phyloP scores from a whole-genome alignment of 2,113 vertebrate genomes.

The Forbesichthys agassizii region DNA sequence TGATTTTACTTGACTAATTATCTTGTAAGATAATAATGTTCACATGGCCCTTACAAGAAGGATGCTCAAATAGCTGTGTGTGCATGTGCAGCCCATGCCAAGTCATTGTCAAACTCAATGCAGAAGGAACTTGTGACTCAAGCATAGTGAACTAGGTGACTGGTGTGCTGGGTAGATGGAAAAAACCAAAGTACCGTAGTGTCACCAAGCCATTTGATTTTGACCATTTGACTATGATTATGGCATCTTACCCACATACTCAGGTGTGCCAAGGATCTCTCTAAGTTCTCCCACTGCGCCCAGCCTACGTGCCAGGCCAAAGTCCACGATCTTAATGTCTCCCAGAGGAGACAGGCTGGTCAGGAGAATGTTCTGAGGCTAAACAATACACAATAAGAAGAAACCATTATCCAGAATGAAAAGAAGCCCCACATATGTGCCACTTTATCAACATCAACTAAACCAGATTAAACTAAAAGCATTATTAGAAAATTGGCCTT shows the following conservation, averaged over 20 bases:
- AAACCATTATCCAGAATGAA: background rate
- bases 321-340: slow-evolving; percentile 96
- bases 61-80: too few species aligned
- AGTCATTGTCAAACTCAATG: too few species aligned
- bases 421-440: background rate
- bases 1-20: too few species aligned
- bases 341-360: slow-evolving; percentile 87
- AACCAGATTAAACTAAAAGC: background rate
- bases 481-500: too few species aligned
- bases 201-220: background rate
- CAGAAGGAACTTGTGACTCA: too few species aligned
- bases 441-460: background rate
- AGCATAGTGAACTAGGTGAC: too few species aligned
- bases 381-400: slow-evolving; percentile 25
- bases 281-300: slow-evolving; percentile 84
- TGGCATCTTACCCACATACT: slow-evolving; percentile 88
- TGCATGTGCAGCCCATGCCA: too few species aligned
- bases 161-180: background rate
- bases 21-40: too few species aligned
- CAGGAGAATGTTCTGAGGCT: slow-evolving; percentile 96
- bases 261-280: slow-evolving; percentile 94
- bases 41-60: too few species aligned
- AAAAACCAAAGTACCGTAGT: background rate
- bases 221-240: background rate
- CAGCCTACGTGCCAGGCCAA: slow-evolving; percentile 91